Evolutionary conservation across 2,888 invertebrate genomes (phyloP), one percentile per base, ranked within the genome.

Genomic region (Agrilus mali): DNA sequence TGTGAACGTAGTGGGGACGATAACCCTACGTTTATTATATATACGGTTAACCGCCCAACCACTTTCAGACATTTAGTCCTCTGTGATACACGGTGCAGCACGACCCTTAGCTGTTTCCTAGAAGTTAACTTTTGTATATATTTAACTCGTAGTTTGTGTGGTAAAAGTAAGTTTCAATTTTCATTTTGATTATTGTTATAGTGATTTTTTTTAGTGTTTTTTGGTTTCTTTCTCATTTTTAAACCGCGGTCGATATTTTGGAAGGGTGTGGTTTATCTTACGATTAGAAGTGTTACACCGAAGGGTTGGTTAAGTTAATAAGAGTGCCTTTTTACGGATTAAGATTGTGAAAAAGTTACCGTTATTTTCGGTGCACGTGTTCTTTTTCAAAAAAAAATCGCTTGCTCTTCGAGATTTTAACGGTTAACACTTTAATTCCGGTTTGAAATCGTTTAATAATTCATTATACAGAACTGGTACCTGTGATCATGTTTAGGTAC

Each of bases 21-120:
- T 67, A 70, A 69, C 65, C 69, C 66, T 65, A 69, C 70, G 42
- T 64, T 69, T 69, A 69, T 71, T 75, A 70, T 71, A 72, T 56
- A 60, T 64, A 70, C 64, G 50, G 47, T 49, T 46, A 49, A 48
- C 53, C 52, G 56, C 55, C 57, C 54, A 50, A 41, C 40, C 45
- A 50, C 52, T 51, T 53, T 56, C 56, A 58, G 56, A 60, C 63
- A 61, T 61, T 63, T 57, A 42, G 53, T 58, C 54, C 60, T 49
- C 49, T 61, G 61, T 63, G 62, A 61, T 63, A 64, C 42, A 45
- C 40, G 42, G 50, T 48, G 39, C 49, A 41, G 46, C 41, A 42
- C 41, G 38, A 43, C 27, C 31, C 15, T 49, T 47, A 49, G 53
- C 58, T 60, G 61, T 61, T 55, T 59, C 45, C 38, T 37, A 41